A percentile compares a stretch with the other conserved stretches of the same genome.
Conservation (phyloP, 1,140 invertebrate species). For the Aethina tumida region DNA sequence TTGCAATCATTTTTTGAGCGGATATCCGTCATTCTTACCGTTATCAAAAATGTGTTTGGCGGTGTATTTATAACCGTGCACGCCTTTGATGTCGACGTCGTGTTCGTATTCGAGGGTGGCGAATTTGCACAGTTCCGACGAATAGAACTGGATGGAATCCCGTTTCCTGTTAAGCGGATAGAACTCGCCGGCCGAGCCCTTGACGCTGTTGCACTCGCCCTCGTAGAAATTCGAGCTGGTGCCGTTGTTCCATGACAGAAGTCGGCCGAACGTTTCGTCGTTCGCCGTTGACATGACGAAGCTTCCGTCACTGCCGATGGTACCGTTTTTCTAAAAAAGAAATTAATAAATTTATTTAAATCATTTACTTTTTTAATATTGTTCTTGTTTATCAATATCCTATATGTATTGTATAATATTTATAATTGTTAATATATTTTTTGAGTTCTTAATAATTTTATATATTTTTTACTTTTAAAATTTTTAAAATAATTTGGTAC, state of each 20-base stretch:
- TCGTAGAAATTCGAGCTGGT: conserved; percentile 40
- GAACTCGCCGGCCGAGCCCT: conserved; percentile 52
- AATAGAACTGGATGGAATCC: conserved; percentile 50
- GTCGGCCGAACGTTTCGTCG: conserved; percentile 40
- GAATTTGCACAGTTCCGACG: conserved; percentile 58
- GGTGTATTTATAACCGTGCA: conserved; percentile 47
- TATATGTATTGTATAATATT: no score
- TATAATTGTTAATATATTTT: no score
- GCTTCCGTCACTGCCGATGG: conserved; percentile 56
- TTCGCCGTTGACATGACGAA: conserved; percentile 63
- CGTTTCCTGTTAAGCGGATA: conserved; percentile 42
- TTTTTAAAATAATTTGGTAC: no score
- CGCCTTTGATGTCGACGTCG: conserved; percentile 40
- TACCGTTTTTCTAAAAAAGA: conserved; percentile 58
- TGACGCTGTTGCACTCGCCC: conserved; percentile 36
- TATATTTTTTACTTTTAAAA: no score
- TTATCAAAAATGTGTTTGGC: conserved; percentile 51
- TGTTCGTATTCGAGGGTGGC: conserved; percentile 46
- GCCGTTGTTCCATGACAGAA: conserved; percentile 45
- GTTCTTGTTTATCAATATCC: conserved; percentile 3
- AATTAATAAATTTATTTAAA: conserved; percentile 6
- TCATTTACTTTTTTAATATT: not conserved
- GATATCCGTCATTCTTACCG: no score
- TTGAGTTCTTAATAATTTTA: no score
- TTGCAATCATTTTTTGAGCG: not conserved